phyloP scores from a whole-genome alignment of 2,113 vertebrate species.

The Tachuris rubrigastra region DNA sequence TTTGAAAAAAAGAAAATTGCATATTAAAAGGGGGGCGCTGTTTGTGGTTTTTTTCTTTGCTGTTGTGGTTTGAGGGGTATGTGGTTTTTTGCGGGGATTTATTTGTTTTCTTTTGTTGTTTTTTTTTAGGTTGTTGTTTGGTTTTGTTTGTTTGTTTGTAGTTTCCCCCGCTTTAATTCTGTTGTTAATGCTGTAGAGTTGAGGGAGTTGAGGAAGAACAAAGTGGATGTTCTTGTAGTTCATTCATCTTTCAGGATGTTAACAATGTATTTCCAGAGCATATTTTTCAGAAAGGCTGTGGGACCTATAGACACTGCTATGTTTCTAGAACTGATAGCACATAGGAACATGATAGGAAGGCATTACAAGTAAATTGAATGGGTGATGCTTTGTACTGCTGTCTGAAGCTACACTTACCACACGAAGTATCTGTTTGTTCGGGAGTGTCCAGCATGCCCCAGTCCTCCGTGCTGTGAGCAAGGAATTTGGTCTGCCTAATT shows the following conservation, averaged over 20 bases:
- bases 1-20: not conserved
- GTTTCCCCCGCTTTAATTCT: not conserved
- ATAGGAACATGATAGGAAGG: not conserved
- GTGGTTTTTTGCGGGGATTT: not conserved
- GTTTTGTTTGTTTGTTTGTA: too few species aligned
- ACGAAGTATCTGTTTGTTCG: not conserved
- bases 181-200: not conserved
- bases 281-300: not conserved
- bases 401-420: not conserved
- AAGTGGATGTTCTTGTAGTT: not conserved
- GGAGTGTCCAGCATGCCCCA: not conserved
- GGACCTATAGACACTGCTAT: fast-evolving
- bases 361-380: not conserved
- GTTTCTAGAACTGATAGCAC: not conserved
- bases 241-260: not conserved
- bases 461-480: not conserved
- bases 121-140: not conserved
- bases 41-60: not conserved
- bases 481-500: not conserved
- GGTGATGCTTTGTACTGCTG: not conserved
- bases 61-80: not conserved
- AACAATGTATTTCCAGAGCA: not conserved
- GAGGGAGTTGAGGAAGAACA: not conserved
- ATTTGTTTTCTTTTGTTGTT: not conserved
- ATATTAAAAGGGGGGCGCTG: not conserved